Percentiles rank a stretch among this genome's conserved stretches.
Conservation (phyloP, 2,888 invertebrate genomes). For the Stictocephala bisonia region DNA sequence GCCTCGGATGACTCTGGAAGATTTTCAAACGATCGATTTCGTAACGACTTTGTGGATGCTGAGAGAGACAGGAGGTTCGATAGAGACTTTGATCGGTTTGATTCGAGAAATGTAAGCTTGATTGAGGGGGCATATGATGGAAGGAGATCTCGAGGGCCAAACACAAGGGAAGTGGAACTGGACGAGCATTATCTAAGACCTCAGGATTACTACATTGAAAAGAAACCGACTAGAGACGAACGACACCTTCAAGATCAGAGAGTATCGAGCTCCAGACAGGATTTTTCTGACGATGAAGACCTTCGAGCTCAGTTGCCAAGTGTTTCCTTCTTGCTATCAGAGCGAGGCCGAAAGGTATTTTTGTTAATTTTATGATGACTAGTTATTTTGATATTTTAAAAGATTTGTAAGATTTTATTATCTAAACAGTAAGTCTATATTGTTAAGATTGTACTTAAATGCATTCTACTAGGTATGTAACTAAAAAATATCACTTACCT, state of each 20-base stretch:
- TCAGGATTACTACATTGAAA: slow-evolving; percentile 38
- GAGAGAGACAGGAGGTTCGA: slow-evolving; percentile 26
- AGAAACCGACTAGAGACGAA: not conserved
- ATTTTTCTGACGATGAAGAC: slow-evolving; percentile 45
- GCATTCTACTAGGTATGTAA: too few relatives aligned
- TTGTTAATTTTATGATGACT: too few relatives aligned
- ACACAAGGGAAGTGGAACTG: slow-evolving; percentile 42
- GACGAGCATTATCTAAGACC: slow-evolving; percentile 45
- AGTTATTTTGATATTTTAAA: too few relatives aligned
- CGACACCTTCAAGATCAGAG: slow-evolving; percentile 34
- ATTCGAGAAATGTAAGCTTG: slow-evolving; percentile 29
- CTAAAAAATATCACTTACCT: too few relatives aligned
- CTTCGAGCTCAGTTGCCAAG: slow-evolving; percentile 47
- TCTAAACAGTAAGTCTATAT: too few relatives aligned
- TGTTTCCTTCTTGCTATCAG: slow-evolving; percentile 51
- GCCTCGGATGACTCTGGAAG: slow-evolving; percentile 32
- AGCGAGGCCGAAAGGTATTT: slow-evolving; percentile 47
- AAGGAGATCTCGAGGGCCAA: not conserved
- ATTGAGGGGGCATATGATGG: slow-evolving; percentile 36
- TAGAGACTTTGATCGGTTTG: slow-evolving; percentile 32
- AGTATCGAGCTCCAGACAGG: slow-evolving; percentile 31
- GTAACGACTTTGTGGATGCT: slow-evolving; percentile 28
- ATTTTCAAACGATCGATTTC: slow-evolving; percentile 27
- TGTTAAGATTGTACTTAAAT: too few relatives aligned
- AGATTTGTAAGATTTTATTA: too few relatives aligned